Evolutionary conservation across 2,797 vertebrate genomes (phyloP), one percentile per base, ranked within the genome.

Genomic region (Lateolabrax maculatus): DNA sequence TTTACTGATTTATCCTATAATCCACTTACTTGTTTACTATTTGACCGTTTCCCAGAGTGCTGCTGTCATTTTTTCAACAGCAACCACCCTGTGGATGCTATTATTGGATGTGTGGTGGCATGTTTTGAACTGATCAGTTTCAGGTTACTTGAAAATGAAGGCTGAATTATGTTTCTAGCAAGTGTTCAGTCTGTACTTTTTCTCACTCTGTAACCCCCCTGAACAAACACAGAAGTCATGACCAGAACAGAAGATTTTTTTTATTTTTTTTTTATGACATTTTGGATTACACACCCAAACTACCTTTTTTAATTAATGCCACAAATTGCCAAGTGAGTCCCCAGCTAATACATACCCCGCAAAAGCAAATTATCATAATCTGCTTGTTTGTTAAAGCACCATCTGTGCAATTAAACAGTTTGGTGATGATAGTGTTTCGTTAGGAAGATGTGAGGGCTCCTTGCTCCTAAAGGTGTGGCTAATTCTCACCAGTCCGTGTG

Each of bases 371-470:
- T 23, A 88, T 86, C 67, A 87, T 86, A 87, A 89, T 89, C 77
- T 81, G 37, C 71, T 69, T 86, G 75, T 88, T 89, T 89, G 79
- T 81, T 76, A 86, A 86, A 81, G 76, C 60, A 76, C 88, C 87
- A 90, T 87, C 89, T 92, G 89, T 88, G 84, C 84, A 87, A 82
- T 88, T 71, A 84, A 76, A 84, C 71, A 84, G 64, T 89, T 91
- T 76, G 68, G 77, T 86, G 88, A 77, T 80, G 73, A 77, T 67
- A 63, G 77, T 76, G 81, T 81, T 90, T 80, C 76, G 71, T 87
- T 84, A 41, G 65, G 34, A 61, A 80, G 67, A 81, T 71, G 69
- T 71, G 49, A 87, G 77, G 72, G 72, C 57, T 84, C 56, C 68
- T 69, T 71, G 49, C 60, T 84, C 68, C 76, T 83, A 34, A 75